phyloP scores from a whole-genome alignment of 2,113 vertebrate genomes.

The Conger conger region DNA sequence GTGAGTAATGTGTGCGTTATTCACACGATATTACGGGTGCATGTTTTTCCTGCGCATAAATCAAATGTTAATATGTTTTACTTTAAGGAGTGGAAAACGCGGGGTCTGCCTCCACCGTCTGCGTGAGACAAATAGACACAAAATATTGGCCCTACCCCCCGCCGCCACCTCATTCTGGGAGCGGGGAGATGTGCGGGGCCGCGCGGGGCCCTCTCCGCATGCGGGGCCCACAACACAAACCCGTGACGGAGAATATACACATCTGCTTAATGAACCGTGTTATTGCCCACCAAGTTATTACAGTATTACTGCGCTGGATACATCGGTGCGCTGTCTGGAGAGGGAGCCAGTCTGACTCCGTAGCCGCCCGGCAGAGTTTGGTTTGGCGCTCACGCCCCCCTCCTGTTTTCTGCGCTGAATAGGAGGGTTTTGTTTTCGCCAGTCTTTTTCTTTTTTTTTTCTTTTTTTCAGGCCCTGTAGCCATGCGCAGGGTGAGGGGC shows the following conservation, averaged over 20 bases:
- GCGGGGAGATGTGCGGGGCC: not conserved
- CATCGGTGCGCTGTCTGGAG: not conserved
- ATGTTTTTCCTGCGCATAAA: constrained; percentile 2
- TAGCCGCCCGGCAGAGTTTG: not conserved
- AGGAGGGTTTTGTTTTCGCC: constrained; percentile 12
- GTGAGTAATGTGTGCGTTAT: not conserved
- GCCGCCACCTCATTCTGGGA: constrained; percentile 6
- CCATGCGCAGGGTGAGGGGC: not conserved
- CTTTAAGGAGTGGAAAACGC: not conserved
- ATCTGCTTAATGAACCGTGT: constrained; percentile 4
- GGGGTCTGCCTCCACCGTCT: not conserved
- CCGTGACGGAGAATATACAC: constrained; percentile 4
- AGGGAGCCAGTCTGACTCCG: not conserved
- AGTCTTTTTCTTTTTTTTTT: constrained; percentile 22
- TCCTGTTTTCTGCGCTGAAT: not conserved
- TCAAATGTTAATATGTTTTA: not conserved
- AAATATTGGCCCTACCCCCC: not conserved
- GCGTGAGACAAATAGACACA: not conserved
- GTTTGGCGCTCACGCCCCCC: not conserved
- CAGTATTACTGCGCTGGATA: not conserved
- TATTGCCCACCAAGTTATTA: constrained; percentile 14
- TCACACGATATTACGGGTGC: not conserved
- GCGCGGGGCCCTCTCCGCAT: not conserved
- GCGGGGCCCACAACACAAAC: not conserved
- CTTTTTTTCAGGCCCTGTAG: constrained; percentile 24